These are phyloP conservation scores for Procambarus virginalis DNA, from an alignment of 1,140 invertebrate species.

Conservation along the genomic window DNA sequence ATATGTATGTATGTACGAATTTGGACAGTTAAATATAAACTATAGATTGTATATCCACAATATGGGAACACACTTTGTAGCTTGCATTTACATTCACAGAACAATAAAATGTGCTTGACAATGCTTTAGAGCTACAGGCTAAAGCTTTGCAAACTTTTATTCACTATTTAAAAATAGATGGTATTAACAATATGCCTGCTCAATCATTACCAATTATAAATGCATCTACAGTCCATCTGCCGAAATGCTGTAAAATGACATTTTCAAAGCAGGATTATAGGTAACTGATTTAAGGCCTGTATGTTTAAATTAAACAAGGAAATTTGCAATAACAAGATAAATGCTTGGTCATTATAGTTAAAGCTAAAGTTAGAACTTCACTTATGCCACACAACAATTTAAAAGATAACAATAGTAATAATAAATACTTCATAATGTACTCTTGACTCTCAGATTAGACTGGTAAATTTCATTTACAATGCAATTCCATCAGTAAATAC, in stretches of 20 bases:
- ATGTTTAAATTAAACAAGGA: constrained; percentile 22
- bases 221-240: constrained; percentile 49
- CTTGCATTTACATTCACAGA: constrained; percentile 51
- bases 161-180: constrained; percentile 35
- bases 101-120: constrained; percentile 61
- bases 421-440: background rate
- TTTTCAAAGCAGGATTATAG: constrained; percentile 36
- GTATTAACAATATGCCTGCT: constrained; percentile 54
- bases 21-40: constrained; percentile 43
- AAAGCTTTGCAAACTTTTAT: constrained; percentile 65
- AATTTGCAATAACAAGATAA: constrained; percentile 24
- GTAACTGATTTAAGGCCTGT: constrained; percentile 60
- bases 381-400: background rate
- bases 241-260: constrained; percentile 8
- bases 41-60: constrained; percentile 62
- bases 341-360: constrained; percentile 58
- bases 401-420: background rate
- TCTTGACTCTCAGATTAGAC: background rate
- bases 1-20: constrained; percentile 44
- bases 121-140: constrained; percentile 62
- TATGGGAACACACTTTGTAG: constrained; percentile 48
- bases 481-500: background rate
- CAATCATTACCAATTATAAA: constrained; percentile 63
- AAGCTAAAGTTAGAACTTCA: constrained; percentile 24
- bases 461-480: background rate